These are phyloP conservation scores for Eupleurogrammus muticus DNA, from an alignment of 2,797 vertebrate genomes.

Conservation along the genomic window DNA sequence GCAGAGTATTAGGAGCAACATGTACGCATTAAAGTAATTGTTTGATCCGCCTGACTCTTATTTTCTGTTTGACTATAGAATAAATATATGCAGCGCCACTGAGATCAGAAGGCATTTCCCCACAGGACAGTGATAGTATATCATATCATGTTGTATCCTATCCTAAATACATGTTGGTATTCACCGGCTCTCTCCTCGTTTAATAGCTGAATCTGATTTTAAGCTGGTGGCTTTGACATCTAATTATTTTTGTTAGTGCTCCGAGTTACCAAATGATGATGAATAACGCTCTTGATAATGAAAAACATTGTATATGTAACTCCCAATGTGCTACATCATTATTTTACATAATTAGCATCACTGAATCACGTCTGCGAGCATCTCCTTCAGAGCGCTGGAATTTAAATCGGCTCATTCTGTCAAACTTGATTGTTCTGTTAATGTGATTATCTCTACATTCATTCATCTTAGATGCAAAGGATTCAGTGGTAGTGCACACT, in stretches of 20 bases:
- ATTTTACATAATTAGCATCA: slow-evolving; percentile 36
- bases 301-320: slow-evolving; percentile 28
- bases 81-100: no score
- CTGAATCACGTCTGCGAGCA: slow-evolving; percentile 8
- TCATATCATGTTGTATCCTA: no score
- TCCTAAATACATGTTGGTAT: background rate
- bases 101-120: no score
- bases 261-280: slow-evolving; percentile 12
- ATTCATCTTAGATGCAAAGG: background rate
- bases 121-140: no score
- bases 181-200: background rate
- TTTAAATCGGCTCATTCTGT: background rate
- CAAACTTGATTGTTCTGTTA: background rate
- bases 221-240: background rate
- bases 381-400: slow-evolving; percentile 3
- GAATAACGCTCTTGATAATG: slow-evolving; percentile 22
- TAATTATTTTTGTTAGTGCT: background rate
- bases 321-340: slow-evolving; percentile 2
- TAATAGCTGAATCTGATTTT: background rate
- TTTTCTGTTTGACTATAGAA: no score
- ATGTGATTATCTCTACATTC: background rate
- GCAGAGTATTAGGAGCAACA: no score
- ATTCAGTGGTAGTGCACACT: no score
- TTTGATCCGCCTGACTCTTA: no score
- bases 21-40: no score